phyloP scores from a whole-genome alignment of 35 echinoderm and acorn worm species.

The Apostichopus japonicus region DNA sequence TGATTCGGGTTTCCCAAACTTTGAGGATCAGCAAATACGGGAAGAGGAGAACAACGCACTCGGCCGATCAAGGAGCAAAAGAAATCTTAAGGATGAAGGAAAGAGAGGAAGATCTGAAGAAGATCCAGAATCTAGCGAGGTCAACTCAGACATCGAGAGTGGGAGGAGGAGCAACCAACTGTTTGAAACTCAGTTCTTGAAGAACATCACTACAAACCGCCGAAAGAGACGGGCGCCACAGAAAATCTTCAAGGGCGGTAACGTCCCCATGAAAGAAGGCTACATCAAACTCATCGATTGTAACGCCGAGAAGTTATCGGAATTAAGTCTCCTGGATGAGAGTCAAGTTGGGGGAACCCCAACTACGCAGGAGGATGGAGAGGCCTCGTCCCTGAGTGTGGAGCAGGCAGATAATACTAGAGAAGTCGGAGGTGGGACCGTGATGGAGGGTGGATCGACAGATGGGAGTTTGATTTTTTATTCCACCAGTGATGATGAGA shows the following conservation, averaged over 20 bases:
- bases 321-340: background rate
- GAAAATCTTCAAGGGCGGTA: background rate
- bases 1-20: background rate
- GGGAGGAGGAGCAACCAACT: too few species aligned
- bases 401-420: too few species aligned
- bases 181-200: too few species aligned
- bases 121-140: background rate
- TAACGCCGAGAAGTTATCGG: background rate
- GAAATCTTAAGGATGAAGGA: background rate
- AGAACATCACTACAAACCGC: background rate
- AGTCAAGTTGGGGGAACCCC: background rate
- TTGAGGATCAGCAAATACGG: background rate
- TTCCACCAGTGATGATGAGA: too few species aligned
- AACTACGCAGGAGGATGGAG: background rate
- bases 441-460: background rate
- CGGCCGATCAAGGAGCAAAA: background rate
- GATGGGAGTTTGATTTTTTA: too few species aligned
- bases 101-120: background rate
- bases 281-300: background rate
- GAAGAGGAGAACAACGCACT: background rate
- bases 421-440: too few species aligned
- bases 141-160: background rate
- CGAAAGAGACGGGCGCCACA: background rate
- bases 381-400: too few species aligned
- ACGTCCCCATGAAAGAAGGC: background rate